Percentiles rank a stretch among this genome's conserved stretches.
These are phyloP conservation scores for Salticus scenicus DNA, from an alignment of 2,888 invertebrate genomes.

Conservation along the genomic window DNA sequence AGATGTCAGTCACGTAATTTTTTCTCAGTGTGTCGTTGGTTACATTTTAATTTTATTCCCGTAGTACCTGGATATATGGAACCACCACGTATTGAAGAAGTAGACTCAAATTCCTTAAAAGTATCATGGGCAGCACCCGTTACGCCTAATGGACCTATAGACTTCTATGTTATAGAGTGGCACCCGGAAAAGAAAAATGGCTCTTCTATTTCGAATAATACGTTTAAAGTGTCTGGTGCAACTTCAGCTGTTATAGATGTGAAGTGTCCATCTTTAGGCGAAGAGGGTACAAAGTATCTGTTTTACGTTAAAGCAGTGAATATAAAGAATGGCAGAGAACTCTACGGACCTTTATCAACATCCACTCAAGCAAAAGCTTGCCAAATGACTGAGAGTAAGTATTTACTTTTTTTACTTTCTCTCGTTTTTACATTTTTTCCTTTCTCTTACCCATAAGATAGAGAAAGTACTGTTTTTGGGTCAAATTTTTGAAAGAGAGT, in stretches of 20 bases:
- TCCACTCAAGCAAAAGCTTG: slow-evolving; percentile 35
- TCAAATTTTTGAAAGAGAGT: too few species aligned
- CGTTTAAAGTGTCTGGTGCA: background rate
- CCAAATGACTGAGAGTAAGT: slow-evolving; percentile 42
- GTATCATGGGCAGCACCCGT: slow-evolving; percentile 51
- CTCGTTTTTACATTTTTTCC: too few species aligned
- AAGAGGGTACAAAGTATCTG: slow-evolving; percentile 33
- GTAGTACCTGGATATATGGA: slow-evolving; percentile 56
- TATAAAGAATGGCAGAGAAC: slow-evolving; percentile 35
- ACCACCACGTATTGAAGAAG: slow-evolving; percentile 53
- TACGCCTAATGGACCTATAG: slow-evolving; percentile 56
- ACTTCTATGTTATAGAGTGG: slow-evolving; percentile 48
- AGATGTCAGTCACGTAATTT: too few species aligned
- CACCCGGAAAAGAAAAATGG: slow-evolving; percentile 3
- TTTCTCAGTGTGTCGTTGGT: too few species aligned
- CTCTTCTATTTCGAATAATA: background rate
- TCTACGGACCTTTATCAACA: slow-evolving; percentile 44
- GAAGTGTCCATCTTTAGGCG: slow-evolving; percentile 30
- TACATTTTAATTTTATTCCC: background rate
- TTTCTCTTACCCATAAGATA: too few species aligned
- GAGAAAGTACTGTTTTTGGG: too few species aligned
- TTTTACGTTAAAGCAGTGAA: slow-evolving; percentile 50
- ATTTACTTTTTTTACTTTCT: too few species aligned
- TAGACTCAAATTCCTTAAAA: slow-evolving; percentile 54
- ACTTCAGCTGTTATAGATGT: slow-evolving; percentile 27